Evolutionary conservation across 2,113 vertebrate genomes (phyloP), one percentile per base, ranked within the genome.

Genomic region (Halcyon senegalensis): DNA sequence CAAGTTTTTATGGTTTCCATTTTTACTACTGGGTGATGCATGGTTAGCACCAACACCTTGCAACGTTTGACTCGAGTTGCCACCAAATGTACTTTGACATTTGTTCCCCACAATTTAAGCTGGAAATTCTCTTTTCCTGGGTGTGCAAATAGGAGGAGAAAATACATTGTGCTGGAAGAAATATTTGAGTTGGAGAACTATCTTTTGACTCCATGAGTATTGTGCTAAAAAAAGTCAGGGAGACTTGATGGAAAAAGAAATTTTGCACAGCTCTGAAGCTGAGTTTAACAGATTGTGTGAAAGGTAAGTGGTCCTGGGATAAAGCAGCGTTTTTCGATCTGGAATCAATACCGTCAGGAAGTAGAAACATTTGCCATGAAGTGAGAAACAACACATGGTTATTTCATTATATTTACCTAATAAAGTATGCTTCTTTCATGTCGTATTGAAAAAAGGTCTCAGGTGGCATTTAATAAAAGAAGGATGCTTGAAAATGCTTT

Each of bases 331-430:
- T 92, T 85, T 83, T 91, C 10, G 55, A 94, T 96, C 97, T 97
- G 97, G 96, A 97, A 97, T 93, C 97, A 97, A 97, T 97, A 87
- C 84, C 1, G 31, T 87, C 96, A 96, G 90, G 95, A 97, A 97
- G 88, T 70, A 87, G 94, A 95, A 96, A 92, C 90, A 87, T 95
- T 96, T 87, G 88, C 81, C 53, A 39, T 53, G 88, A 94, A 89
- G 92, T 93, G 93, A 96, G 96, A 97, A 97, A 94, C 67, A 95
- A 72, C 96, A 97, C 94, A 94, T 94, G 96, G 95, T 93, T 96
- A 86, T 93, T 95, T 95, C 96, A 95, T 96, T 95, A 85, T 89
- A 70, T 94, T 93, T 95, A 91, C 94, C 94, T 96, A 92, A 92
- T 93, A 95, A 97, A 97, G 58, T 41, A 59, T 33, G 11, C 90